Base-by-base conservation (phyloP, 2,797 vertebrate genomes). In the Bufotes viridis region DNA sequence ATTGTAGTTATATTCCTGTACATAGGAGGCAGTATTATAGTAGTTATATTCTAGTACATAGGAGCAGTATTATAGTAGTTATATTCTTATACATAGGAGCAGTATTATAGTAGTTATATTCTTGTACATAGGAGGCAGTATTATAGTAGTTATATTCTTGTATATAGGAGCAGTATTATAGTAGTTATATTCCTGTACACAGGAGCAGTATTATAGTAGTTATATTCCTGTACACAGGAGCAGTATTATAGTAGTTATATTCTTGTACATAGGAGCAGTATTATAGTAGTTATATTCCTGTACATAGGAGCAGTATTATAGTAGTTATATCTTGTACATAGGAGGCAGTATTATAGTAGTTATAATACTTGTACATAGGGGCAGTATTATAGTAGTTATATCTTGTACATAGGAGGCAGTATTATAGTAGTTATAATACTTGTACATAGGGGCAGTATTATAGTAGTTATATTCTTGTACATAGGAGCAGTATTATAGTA, bases 111-210 rank as follows among this genome's bases (percentile, higher is more conserved):
- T 69, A 72, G 70, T 42, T 74, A 74, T 74, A 42, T 74, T 74
- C 70, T 49, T 74, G 70, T 74, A 74, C 20, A 74, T 74, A 49
- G 29, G 42, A 17, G 72, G 72, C 42, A 75, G 20, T 75, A 75
- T 75, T 75, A 75, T 75, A 75, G 72, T 75, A 53, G 70, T 74
- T 74, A 74, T 74, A 74, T 74, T 74, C 70, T 49, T 74, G 70
- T 74, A 74, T 8, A 74, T 74, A 74, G 69, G 26, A 72, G 69
- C 15, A 72, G 69, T 72, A 72, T 72, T 72, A 72, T 72, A 72
- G 69, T 72, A 72, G 69, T 72, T 72, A 34, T 72, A 72, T 72
- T 72, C 69, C 18, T 72, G 69, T 72, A 72, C 24, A 72, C 20
- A 72, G 69, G 29, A 42, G 29, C 29, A 72, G 69, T 72, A 72